These are phyloP conservation scores for Lepus americanus DNA, from an alignment of 2,113 vertebrate species.

Conservation along the genomic window DNA sequence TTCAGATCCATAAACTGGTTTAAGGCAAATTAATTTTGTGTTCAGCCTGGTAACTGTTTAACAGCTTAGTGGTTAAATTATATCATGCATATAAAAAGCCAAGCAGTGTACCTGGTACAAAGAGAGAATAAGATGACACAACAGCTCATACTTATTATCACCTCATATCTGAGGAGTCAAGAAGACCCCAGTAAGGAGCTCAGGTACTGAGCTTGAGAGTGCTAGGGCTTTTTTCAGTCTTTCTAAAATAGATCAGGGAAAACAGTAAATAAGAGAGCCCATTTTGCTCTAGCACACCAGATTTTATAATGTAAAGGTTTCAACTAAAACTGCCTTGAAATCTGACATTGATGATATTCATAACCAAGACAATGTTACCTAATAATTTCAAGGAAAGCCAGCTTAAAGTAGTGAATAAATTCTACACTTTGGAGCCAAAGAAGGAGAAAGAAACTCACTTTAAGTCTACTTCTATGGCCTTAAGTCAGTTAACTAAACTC, in stretches of 20 bases:
- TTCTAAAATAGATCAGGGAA: not conserved
- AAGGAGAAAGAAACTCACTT: slow-evolving; percentile 7
- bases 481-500: not conserved
- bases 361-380: not conserved
- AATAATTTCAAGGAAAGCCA: not conserved
- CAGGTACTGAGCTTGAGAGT: not conserved
- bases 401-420: not conserved
- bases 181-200: not conserved
- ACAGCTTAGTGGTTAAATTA: not conserved
- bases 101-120: not conserved
- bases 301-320: slow-evolving; percentile 6
- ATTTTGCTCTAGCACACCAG: not conserved
- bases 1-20: no score
- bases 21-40: not conserved
- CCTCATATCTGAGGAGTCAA: not conserved
- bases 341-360: not conserved
- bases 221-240: not conserved
- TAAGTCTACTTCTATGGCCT: not conserved
- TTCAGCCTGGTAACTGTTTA: not conserved
- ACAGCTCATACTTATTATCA: not conserved
- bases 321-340: not conserved
- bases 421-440: not conserved
- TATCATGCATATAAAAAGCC: not conserved
- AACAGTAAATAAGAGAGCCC: not conserved
- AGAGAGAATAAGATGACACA: fast-evolving